Conservation (phyloP, 1,140 invertebrate genomes). For the Agraylea sexmaculata region DNA sequence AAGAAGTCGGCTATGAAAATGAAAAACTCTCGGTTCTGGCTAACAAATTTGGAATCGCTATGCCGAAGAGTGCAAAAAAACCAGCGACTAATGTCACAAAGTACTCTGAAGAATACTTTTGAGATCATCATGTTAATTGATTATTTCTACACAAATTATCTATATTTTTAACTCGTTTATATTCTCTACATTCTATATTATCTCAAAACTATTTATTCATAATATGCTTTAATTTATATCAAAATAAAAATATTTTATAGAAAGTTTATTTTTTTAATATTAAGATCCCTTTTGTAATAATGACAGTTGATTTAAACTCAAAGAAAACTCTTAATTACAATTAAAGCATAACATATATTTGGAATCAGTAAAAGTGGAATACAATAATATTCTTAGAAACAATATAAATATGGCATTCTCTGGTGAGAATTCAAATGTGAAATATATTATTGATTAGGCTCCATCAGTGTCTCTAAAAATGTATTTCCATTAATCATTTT, state of each 20-base stretch:
- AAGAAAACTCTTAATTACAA: background rate
- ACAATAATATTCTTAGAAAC: background rate
- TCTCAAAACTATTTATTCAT: background rate
- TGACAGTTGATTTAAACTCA: slow-evolving; percentile 3
- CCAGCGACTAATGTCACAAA: slow-evolving; percentile 37
- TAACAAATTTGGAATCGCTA: slow-evolving; percentile 33
- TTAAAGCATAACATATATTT: background rate
- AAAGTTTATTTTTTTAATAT: slow-evolving; percentile 2
- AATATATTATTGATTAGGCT: slow-evolving; percentile 25
- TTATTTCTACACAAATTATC: background rate
- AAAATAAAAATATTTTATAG: slow-evolving; percentile 1
- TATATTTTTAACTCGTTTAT: background rate
- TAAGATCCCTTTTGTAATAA: slow-evolving; percentile 3
- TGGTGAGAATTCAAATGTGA: background rate
- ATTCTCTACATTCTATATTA: background rate
- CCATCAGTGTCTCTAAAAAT: slow-evolving; percentile 68
- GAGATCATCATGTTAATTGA: slow-evolving; percentile 25
- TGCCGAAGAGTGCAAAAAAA: slow-evolving; percentile 28
- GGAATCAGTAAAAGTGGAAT: background rate
- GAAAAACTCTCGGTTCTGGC: slow-evolving; percentile 34
- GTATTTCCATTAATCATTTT: slow-evolving; percentile 85
- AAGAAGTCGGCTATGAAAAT: slow-evolving; percentile 38
- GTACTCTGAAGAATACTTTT: slow-evolving; percentile 42
- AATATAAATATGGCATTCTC: background rate
- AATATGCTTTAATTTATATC: background rate